Conservation (phyloP, 2,888 invertebrate species). For the Tipula helvola region DNA sequence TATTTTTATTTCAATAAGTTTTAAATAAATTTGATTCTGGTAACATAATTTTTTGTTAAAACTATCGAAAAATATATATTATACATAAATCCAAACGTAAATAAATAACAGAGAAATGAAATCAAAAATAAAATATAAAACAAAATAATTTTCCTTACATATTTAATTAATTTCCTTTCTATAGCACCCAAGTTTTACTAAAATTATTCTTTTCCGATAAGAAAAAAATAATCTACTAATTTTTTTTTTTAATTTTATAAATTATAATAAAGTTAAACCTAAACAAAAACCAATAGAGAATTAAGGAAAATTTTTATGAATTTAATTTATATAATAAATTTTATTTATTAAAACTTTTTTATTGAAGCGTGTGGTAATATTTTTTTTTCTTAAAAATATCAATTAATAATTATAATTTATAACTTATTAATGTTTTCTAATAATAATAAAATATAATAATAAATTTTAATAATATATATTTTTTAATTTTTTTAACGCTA, state of each 20-base stretch:
- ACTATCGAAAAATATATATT: background rate
- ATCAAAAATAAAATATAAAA: background rate
- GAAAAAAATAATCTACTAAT: background rate
- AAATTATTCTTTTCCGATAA: background rate
- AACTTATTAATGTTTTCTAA: background rate
- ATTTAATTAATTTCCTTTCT: conserved; percentile 6
- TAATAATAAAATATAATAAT: conserved; percentile 7
- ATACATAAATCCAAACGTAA: background rate
- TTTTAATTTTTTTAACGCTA: background rate
- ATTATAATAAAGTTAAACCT: background rate
- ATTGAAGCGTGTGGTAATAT: background rate
- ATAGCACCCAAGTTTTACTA: conserved; percentile 9
- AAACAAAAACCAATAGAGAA: background rate
- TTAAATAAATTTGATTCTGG: background rate
- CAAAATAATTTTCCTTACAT: background rate
- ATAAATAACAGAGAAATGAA: background rate
- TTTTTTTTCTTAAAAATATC: background rate
- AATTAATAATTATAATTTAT: background rate
- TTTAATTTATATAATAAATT: background rate
- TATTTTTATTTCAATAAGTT: background rate
- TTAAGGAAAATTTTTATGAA: background rate
- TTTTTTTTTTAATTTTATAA: background rate
- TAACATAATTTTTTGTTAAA: background rate
- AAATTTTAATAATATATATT: background rate
- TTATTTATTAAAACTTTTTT: background rate